Evolutionary conservation across 2,113 vertebrate genomes (phyloP).

Genomic region (Nicator chloris): DNA sequence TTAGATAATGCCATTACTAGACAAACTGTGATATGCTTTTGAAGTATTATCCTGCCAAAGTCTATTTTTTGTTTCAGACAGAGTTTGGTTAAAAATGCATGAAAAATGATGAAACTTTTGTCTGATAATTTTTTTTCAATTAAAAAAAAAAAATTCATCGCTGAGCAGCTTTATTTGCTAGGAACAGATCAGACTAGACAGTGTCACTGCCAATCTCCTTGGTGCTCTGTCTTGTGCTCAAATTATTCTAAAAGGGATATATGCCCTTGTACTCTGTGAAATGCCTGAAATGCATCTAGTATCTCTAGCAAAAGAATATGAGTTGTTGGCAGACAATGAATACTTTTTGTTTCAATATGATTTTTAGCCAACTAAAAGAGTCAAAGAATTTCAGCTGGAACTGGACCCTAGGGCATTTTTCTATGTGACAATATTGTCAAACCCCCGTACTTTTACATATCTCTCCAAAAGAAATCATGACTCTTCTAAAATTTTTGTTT

Average conservation of each 20-base stretch:
- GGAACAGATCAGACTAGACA: background rate
- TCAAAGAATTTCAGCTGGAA: background rate
- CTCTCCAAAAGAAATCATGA: background rate
- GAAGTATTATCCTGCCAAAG: background rate
- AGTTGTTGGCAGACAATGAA: background rate
- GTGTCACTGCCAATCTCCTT: background rate
- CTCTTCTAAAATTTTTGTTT: background rate
- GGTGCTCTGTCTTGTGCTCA: background rate
- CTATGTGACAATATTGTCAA: background rate
- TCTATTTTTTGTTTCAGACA: background rate
- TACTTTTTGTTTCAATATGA: background rate
- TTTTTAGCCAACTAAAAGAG: background rate
- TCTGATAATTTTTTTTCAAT: background rate
- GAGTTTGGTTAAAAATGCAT: background rate
- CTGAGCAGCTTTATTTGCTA: background rate
- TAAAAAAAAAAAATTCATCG: background rate
- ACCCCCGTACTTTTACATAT: background rate
- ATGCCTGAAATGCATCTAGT: background rate
- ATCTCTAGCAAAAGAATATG: background rate
- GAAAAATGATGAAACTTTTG: background rate
- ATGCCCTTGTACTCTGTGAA: background rate
- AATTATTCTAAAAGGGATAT: conserved; percentile 26
- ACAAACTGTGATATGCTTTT: background rate
- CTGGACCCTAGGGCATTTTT: background rate
- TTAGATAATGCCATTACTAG: background rate